Evolutionary conservation across 2,113 vertebrate genomes (phyloP), one percentile per base, ranked within the genome.

Genomic region (Parus major): DNA sequence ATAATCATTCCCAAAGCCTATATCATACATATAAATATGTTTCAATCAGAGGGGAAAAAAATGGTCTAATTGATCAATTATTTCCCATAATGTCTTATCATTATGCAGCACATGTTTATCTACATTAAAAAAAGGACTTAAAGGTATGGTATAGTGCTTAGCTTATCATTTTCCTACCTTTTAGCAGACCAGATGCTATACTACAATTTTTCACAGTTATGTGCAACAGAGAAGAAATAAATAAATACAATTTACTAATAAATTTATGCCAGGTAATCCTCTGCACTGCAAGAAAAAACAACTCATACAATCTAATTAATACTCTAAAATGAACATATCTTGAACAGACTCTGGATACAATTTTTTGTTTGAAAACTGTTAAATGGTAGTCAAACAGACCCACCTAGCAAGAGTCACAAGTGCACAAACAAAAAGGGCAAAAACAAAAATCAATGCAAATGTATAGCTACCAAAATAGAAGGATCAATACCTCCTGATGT

Each of bases 391-490:
- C 73, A 89, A 72, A 77, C 36, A 63, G 75, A 92, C 46, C 35
- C 21, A 69, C 21, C 24, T 46, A 73, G 3, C 15, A 42, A 49
- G 23, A 80, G 17, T 71, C 16, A 66, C 16, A 55, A 86, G 9
- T 0, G 0, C 65, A 75, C 15, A 80, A 95, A 76, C 20, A 61
- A 84, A 89, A 86, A 68, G 9, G 17, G 23, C 20, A 63, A 57
- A 95, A 87, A 87, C 12, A 31, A 77, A 95, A 94, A 95, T 77
- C 85, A 68, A 7, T 92, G 56, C 7, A 90, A 82, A 90, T 53
- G 3, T 56, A 68, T 7, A 93, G 22, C 39, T 25, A 86, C 20
- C 64, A 68, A 94, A 75, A 41, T 2, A 90, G 33, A 80, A 82
- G 41, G 56, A 80, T 95, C 76, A 92, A 96, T 85, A 73, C 39